Evolutionary conservation across 2,888 invertebrate genomes (phyloP), one percentile per base, ranked within the genome.

Genomic region (Phlogophora meticulosa): DNA sequence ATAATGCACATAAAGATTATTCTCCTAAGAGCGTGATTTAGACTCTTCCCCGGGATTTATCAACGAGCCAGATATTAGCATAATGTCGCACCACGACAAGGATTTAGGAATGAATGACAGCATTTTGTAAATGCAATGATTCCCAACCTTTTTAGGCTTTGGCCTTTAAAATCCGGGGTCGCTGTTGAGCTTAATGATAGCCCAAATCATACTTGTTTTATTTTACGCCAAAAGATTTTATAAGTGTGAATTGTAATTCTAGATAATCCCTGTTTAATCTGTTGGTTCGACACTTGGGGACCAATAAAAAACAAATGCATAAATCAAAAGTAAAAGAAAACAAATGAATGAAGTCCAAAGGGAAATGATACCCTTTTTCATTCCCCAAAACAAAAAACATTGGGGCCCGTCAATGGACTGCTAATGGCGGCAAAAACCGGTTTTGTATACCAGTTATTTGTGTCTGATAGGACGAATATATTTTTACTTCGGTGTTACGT

Each of bases 41-140:
- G 68, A 61, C 56, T 72, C 68, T 76, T 63, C 68, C 24, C 51
- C 36, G 20, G 46, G 56, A 66, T 68, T 84, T 79, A 75, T 70
- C 76, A 78, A 83, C 72, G 82, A 81, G 80, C 76, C 51, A 79
- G 66, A 61, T 64, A 88, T 90, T 89, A 86, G 72, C 89, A 88
- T 89, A 89, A 89, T 86, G 82, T 74, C 78, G 72, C 80, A 80
- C 63, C 80, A 52, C 68, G 80, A 61, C 78, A 72, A 66, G 73
- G 69, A 72, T 77, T 71, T 74, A 67, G 59, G 68, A 65, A 74
- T 61, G 48, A 64, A 75, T 55, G 67, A 58, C 70, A 69, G 24
- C 17, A n/a, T 69, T 71, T 78, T 71, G 45, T 51, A 57, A 60
- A 59, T 20, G 52, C 38, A 57, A 75, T 56, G 20, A 52, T 52